Evolutionary conservation across 2,113 vertebrate species (phyloP), one percentile per base, ranked within the genome.

Genomic region (Delphinapterus leucas): DNA sequence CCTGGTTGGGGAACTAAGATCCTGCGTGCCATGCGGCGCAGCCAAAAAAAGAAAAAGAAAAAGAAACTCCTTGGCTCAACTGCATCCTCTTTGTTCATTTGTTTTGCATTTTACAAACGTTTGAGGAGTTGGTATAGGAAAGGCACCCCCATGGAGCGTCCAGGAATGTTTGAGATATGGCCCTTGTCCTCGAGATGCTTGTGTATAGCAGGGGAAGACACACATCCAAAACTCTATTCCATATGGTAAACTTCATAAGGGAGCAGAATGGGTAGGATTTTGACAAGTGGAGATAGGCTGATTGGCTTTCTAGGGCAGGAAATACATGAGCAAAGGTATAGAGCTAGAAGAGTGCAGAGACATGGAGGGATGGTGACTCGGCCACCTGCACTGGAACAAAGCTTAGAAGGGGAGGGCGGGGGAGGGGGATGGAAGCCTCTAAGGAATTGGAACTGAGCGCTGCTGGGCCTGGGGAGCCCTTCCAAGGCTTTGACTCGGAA

Each of bases 41-140:
- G 20, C 55, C 55, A 58, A 58, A 58, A 58, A 58, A 58, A 21
- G 7, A 58, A 58, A 58, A 21, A 58, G 55, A 21, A 58, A 58
- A 58, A 58, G 91, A 84, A 87, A 67, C n/a, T 81, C 81, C 71
- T 63, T 41, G 49, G 25, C 17, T 55, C 31, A 41, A 5, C 53
- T 38, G 12, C 21, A 68, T 47, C 38, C 6, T 71, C 58, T 73
- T 83, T 25, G 12, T 63, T 88, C 25, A n/a, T 53, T 79, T 95
- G 73, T 83, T 94, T 94, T 84, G 71, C 33, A 55, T 85, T 96
- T 89, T 84, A 55, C 28, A 93, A 28, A 79, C 68, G 23, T 83
- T 65, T 38, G 58, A 92, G 36, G n/a, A 47, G 63, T 74, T 14
- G 4, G 8, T 31, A 23, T 55, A 67, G 82, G 53, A 82, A 82